phyloP scores from a whole-genome alignment of 2,797 vertebrate species.

The Hemibagrus guttatus region DNA sequence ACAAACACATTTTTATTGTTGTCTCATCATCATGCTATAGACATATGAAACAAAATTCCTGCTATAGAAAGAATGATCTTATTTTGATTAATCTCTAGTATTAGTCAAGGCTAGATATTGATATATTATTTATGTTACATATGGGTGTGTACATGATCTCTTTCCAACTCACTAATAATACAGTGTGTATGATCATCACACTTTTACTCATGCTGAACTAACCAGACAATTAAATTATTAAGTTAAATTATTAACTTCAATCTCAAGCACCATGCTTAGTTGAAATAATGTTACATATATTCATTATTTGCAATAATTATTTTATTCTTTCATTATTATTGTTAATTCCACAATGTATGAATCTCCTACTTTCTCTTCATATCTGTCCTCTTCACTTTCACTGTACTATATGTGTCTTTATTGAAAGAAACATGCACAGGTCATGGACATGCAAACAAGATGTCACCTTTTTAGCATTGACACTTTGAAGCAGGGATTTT shows the following conservation, averaged over 20 bases:
- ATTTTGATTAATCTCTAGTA: no score
- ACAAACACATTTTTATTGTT: constrained; percentile 50
- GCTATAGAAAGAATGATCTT: background rate
- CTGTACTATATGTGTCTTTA: no score
- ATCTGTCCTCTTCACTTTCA: background rate
- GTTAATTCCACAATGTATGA: background rate
- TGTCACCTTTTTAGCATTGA: background rate
- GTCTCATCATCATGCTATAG: background rate
- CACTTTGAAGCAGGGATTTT: background rate
- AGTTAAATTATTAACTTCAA: background rate
- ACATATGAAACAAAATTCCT: background rate
- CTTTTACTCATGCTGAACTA: background rate
- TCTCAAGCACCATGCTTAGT: background rate
- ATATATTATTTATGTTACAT: background rate
- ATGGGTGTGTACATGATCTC: background rate
- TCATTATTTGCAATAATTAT: background rate
- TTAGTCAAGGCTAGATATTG: background rate
- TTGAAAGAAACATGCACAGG: background rate
- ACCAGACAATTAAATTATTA: background rate
- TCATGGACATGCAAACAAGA: background rate
- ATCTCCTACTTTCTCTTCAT: background rate
- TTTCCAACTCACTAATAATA: background rate
- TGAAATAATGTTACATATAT: background rate
- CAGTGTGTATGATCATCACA: background rate
- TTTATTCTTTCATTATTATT: background rate